Evolutionary conservation across 1,140 invertebrate genomes (phyloP).

Genomic region (Bilobella aurantiaca): DNA sequence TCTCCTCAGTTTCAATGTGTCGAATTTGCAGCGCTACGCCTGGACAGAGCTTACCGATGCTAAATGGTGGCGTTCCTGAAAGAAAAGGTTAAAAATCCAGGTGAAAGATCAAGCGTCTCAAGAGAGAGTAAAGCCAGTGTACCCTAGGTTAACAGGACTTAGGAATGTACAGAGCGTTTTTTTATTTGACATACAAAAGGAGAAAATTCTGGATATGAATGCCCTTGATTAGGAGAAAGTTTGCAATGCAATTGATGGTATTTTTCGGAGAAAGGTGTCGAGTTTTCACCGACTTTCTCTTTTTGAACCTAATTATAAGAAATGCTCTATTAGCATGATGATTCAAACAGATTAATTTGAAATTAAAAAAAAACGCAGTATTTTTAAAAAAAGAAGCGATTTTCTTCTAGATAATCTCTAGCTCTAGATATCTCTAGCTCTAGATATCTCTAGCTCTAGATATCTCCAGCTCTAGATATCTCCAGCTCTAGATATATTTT

Average conservation of each 20-base stretch:
- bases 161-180: neutral
- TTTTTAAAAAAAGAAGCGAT: neutral
- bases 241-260: neutral
- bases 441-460: too few relatives aligned
- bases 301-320: neutral
- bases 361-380: neutral
- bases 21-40: conserved; percentile 21
- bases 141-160: neutral
- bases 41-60: conserved; percentile 18
- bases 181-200: neutral
- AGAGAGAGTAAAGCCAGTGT: too few relatives aligned
- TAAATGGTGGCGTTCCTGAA: conserved; percentile 4
- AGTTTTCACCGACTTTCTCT: neutral
- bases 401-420: neutral
- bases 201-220: neutral
- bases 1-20: conserved; percentile 14
- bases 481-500: too few relatives aligned
- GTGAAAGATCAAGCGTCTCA: too few relatives aligned
- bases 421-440: too few relatives aligned
- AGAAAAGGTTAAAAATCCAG: too few relatives aligned
- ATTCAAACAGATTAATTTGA: neutral
- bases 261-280: neutral
- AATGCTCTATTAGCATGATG: neutral
- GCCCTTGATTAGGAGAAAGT: neutral
- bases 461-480: too few relatives aligned